Evolutionary conservation across 2,113 vertebrate genomes (phyloP).

Genomic region (Mobula hypostoma): DNA sequence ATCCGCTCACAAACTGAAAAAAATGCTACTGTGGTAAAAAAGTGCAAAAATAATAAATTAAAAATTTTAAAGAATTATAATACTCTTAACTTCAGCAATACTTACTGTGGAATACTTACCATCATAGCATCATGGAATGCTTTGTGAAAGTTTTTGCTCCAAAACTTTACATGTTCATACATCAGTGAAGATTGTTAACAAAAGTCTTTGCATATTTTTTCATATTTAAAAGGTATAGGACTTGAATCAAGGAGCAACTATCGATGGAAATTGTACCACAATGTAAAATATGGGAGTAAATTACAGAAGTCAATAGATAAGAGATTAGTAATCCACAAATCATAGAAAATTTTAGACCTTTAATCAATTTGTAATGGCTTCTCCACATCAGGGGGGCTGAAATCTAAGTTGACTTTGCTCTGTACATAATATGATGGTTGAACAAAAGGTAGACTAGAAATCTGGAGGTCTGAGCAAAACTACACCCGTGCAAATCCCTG

Average conservation of each 20-base stretch:
- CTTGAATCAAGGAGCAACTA: background rate
- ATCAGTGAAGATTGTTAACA: background rate
- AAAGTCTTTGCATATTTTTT: background rate
- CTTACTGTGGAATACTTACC: background rate
- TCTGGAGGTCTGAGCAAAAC: too few species aligned
- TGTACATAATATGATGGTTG: too few species aligned
- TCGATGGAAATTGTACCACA: background rate
- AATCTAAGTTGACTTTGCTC: too few species aligned
- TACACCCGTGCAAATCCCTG: too few species aligned
- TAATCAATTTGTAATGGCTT: background rate
- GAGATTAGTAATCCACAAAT: background rate
- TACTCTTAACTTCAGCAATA: background rate
- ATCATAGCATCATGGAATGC: background rate
- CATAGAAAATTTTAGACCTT: background rate
- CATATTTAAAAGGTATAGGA: background rate
- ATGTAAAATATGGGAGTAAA: background rate
- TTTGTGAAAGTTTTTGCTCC: background rate
- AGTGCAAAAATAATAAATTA: conserved; percentile 4
- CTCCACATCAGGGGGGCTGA: too few species aligned
- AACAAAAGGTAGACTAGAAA: too few species aligned
- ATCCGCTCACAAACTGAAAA: conserved; percentile 7
- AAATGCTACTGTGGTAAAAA: background rate
- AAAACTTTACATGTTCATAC: background rate
- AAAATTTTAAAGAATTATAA: background rate
- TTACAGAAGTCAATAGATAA: background rate